Base-by-base conservation (phyloP, 2,113 vertebrate genomes). In the Dasypus novemcinctus region DNA sequence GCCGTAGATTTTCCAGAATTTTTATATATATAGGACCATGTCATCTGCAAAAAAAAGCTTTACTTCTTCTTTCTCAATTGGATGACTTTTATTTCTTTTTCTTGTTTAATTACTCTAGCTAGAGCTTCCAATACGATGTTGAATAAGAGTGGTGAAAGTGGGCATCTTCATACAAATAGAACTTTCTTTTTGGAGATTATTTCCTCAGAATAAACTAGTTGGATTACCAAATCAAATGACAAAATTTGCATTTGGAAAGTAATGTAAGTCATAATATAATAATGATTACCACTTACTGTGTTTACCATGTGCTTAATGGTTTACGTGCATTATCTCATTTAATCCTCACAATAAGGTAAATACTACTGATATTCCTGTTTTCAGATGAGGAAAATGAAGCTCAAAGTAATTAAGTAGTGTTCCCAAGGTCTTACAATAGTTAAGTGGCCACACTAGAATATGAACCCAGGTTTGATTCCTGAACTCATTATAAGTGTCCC, bases 401-500 rank as follows among this genome's bases (percentile, higher is more conserved):
- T 49, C 46, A 49, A 49, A 49, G 46, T 7, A 49, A 49, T 49
- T 49, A 49, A 49, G 46, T 9, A 49, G 11, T 49, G 8, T 49
- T 49, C 46, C 43, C 46, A 49, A 49, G 46, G 8, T 87, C 64
- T 89, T 71, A 82, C 10, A 87, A 14, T 78, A 52, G n/a, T 79
- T 80, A 84, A 74, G 74, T 36, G 18, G 81, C 75, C 46, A 29
- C 72, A 79, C 33, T 71, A 71, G 87, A 21, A 61, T 75, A 9
- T 79, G 69, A 94, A 74, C 27, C 4, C 29, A 89, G n/a, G 33
- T 92, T 66, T 94, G 74, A 96, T 78, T 87, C 57, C 71, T 31
- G 57, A 89, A 21, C 71, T 85, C 36, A 72, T 54, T 88, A 43
- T 31, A 43, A 83, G 52, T 59, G 75, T 92, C 54, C 61, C 21